A percentile compares a stretch with the other conserved stretches of the same genome.
phyloP scores from a whole-genome alignment of 2,113 vertebrate genomes.

The Falcunculus frontatus region DNA sequence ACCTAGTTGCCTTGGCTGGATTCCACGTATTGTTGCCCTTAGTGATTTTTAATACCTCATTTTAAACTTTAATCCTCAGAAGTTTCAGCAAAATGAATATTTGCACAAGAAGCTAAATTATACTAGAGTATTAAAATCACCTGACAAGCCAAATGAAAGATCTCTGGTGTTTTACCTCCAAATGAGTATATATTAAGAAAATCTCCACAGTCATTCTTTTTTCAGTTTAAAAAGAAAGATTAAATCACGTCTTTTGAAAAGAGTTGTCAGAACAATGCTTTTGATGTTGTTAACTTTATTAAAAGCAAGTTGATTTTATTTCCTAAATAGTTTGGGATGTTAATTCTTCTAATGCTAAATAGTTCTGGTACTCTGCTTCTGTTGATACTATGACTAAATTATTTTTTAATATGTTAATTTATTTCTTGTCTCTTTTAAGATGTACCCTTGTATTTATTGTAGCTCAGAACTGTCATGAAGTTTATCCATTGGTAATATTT shows the following conservation, averaged over 20 bases:
- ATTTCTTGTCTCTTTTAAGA: slow-evolving; percentile 31
- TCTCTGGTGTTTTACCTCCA: background rate
- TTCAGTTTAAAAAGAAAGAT: background rate
- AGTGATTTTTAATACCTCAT: slow-evolving; percentile 1
- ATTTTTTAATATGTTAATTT: slow-evolving; percentile 8
- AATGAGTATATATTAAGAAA: background rate
- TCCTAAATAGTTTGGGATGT: slow-evolving; percentile 43
- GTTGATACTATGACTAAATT: background rate
- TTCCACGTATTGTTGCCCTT: background rate
- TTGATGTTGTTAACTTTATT: slow-evolving; percentile 48
- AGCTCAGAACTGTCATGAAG: background rate
- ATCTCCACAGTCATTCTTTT: background rate
- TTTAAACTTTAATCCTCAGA: slow-evolving; percentile 26
- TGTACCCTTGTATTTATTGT: slow-evolving; percentile 10
- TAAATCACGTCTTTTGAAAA: slow-evolving; percentile 23
- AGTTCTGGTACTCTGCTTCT: slow-evolving; percentile 47
- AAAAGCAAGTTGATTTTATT: slow-evolving; percentile 63
- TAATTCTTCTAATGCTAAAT: slow-evolving; percentile 51
- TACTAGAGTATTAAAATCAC: background rate
- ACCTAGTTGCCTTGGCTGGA: background rate
- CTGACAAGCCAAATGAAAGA: background rate
- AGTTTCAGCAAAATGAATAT: background rate
- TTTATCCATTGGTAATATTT: slow-evolving; percentile 28
- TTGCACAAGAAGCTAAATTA: background rate
- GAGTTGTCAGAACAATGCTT: slow-evolving; percentile 44